Evolutionary conservation across 2,797 vertebrate species (phyloP).

Genomic region (Takifugu rubripes): DNA sequence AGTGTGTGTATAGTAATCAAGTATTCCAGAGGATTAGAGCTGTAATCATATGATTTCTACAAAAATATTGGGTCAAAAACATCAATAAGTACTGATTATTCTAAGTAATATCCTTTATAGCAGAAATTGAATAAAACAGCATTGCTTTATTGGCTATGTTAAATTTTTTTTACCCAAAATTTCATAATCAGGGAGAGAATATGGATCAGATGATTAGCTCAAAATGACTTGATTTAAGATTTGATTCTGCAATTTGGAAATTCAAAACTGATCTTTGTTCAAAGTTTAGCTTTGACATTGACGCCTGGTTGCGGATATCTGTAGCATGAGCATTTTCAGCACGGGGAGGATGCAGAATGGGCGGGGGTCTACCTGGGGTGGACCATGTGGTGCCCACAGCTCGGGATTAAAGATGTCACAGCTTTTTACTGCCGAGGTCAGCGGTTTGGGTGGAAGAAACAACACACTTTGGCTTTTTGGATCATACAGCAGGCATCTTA

Average conservation of each 20-base stretch:
- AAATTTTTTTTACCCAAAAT: too few relatives aligned
- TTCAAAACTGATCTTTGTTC: too few relatives aligned
- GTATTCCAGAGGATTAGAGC: not conserved
- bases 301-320: slow-evolving; percentile 67
- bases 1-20: not conserved
- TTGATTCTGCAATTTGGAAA: not conserved
- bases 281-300: slow-evolving; percentile 31
- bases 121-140: too few relatives aligned
- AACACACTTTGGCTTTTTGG: too few relatives aligned
- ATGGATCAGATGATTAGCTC: too few relatives aligned
- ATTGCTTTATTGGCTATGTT: too few relatives aligned
- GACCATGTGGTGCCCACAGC: slow-evolving; percentile 51
- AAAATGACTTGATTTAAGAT: not conserved
- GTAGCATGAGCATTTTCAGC: slow-evolving; percentile 53
- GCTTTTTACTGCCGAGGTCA: slow-evolving; percentile 22
- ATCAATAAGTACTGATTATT: too few relatives aligned
- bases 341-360: slow-evolving; percentile 19
- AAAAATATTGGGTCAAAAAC: not conserved
- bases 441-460: too few relatives aligned
- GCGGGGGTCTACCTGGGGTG: slow-evolving; percentile 18
- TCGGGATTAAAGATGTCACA: slow-evolving; percentile 9
- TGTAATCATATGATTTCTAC: not conserved
- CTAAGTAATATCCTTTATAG: too few relatives aligned
- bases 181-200: too few relatives aligned
- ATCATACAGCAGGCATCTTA: too few relatives aligned